Evolutionary conservation across 2,797 vertebrate genomes (phyloP).

Genomic region (Crax fasciolata): DNA sequence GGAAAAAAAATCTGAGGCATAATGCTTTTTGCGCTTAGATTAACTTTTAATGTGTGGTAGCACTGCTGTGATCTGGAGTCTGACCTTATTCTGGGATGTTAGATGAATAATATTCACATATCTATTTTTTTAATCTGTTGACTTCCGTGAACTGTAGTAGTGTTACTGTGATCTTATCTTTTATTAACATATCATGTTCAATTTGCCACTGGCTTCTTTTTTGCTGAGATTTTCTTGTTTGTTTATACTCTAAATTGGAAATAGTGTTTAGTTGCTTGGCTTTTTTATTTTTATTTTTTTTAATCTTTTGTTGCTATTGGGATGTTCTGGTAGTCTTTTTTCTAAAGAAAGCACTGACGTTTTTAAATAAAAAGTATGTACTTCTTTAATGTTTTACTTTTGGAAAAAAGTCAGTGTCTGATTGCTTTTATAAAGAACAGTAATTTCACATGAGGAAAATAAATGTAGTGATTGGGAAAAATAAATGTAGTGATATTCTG

Average conservation of each 20-base stretch:
- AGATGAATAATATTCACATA: not conserved
- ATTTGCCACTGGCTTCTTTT: not conserved
- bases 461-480: constrained; percentile 45
- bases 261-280: not conserved
- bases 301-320: not conserved
- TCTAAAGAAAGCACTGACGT: not conserved
- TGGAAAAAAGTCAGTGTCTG: not conserved
- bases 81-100: constrained; percentile 14
- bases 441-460: constrained; percentile 32
- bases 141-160: not conserved
- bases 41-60: not conserved
- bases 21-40: not conserved
- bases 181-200: not conserved
- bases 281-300: not conserved
- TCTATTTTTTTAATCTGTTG: not conserved
- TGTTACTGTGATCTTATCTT: not conserved
- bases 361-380: constrained; percentile 1
- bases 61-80: not conserved
- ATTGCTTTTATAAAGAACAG: constrained; percentile 30
- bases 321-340: constrained; percentile 9
- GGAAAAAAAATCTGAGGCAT: not conserved
- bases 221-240: not conserved
- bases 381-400: constrained; percentile 24
- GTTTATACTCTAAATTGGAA: not conserved
- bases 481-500: constrained; percentile 44